Percentiles rank a stretch among this genome's conserved stretches.
phyloP scores from a whole-genome alignment of 2,113 vertebrate genomes.

The Phrynosoma blainvillii region DNA sequence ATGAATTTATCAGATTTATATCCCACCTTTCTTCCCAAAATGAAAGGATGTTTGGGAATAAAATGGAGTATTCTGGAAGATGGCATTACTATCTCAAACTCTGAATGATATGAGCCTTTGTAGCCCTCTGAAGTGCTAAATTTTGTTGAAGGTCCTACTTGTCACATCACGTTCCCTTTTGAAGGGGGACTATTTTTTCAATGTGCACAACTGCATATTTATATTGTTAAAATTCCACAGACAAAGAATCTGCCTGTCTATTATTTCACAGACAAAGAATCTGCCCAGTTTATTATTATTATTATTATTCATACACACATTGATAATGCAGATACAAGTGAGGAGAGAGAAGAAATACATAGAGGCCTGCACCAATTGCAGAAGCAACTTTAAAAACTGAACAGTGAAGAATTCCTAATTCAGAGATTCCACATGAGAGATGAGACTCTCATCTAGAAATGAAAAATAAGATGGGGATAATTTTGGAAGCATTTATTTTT shows the following conservation, averaged over 20 bases:
- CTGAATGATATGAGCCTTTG: too few species aligned
- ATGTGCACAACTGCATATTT: not conserved
- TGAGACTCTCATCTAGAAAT: not conserved
- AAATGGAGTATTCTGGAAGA: too few species aligned
- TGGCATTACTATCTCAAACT: too few species aligned
- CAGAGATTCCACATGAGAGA: not conserved
- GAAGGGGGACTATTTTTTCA: not conserved
- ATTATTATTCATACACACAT: not conserved
- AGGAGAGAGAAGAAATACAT: not conserved
- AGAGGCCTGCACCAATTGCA: not conserved
- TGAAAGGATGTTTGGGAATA: too few species aligned
- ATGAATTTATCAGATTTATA: not conserved
- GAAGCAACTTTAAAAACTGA: not conserved
- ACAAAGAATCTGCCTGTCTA: not conserved
- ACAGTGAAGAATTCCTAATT: not conserved
- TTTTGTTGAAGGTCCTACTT: not conserved
- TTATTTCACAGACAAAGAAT: not conserved
- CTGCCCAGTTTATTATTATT: not conserved
- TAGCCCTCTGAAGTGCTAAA: too few species aligned
- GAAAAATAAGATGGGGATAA: not conserved
- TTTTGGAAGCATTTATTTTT: not conserved
- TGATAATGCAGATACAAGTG: not conserved
- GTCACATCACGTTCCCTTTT: not conserved
- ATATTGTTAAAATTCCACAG: not conserved
- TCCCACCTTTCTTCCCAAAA: not conserved